A percentile compares a stretch with the other conserved stretches of the same genome.
Conservation (phyloP, 2,797 vertebrate genomes). For the Trematomus bernacchii region DNA sequence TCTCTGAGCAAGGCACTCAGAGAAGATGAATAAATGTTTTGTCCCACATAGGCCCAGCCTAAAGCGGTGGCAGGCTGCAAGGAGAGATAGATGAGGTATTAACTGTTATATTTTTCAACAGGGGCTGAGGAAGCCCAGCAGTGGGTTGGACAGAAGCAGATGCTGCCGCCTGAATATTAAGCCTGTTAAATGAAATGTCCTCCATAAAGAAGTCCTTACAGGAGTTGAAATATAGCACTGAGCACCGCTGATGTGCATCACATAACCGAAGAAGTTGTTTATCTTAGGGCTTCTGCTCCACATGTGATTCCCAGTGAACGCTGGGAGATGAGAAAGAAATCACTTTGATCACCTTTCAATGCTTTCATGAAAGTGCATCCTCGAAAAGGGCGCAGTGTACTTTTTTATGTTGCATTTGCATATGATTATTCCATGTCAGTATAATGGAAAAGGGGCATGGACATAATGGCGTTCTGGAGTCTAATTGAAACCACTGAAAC, state of each 20-base stretch:
- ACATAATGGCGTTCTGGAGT: conserved; percentile 4
- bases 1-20: conserved; percentile 74
- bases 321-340: conserved; percentile 32
- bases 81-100: conserved; percentile 80
- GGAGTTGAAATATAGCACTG: conserved; percentile 63
- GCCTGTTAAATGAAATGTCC: conserved; percentile 74
- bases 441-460: conserved; percentile 27
- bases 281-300: conserved; percentile 29
- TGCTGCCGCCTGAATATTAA: conserved; percentile 71
- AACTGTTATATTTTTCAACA: conserved; percentile 76
- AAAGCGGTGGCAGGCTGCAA: conserved; percentile 69
- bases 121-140: conserved; percentile 55
- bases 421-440: conserved; percentile 34
- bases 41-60: conserved; percentile 76
- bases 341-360: conserved; percentile 51
- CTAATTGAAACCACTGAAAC: conserved; percentile 28
- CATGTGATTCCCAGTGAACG: conserved; percentile 44
- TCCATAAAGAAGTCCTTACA: conserved; percentile 67
- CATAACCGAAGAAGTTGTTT: conserved; percentile 27
- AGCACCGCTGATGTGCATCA: conserved; percentile 47
- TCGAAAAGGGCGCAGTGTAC: conserved; percentile 13
- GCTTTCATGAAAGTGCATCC: conserved; percentile 52
- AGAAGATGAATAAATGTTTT: conserved; percentile 81
- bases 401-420: conserved; percentile 37
- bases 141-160: conserved; percentile 75